Base-by-base conservation (phyloP, 2,797 vertebrate genomes). In the Pangasius macronema region DNA sequence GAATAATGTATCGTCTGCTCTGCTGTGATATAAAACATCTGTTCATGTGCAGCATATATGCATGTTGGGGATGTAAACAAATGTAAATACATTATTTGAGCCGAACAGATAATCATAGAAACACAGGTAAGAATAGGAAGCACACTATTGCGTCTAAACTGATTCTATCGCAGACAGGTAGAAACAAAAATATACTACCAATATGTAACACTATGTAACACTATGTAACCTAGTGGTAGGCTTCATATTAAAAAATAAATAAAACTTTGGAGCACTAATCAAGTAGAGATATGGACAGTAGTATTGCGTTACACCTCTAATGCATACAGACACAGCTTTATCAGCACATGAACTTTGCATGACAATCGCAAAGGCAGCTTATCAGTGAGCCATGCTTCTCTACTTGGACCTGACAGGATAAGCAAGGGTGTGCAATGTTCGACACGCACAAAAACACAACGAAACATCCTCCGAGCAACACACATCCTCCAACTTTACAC, bases 261-360 rank as follows among this genome's bases (percentile, higher is more conserved):
- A 70, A 67, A 27, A 61, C 55, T 59, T 13, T 39, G 33, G 20
- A 36, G 55, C 11, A 39, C 33, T 39, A 51, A 82, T 51, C n/a
- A 30, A 27, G 27, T 1, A 63, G 39, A 61, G 16, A 68, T 10
- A n/a, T 0, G 11, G 24, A 59, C 2, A 63, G 1, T n/a, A n/a
- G 49, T 42, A 59, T 14, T 82, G 77, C 11, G 27, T n/a, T 16
- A 73, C 22, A 65, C 7, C 7, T 63, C 20, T 57, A 46, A 67
- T 76, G 84, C 87, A 81, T 82, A 76, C 27, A 11, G 92, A 92
- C 83, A 91, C 63, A 81, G 87, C 92, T 92, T 95, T 93, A 95
- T 94, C 94, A 94, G 93, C 53, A 88, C 94, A 93, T 94, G 91
- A 94, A 93, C 93, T 94, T 94, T 94, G 94, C 94, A 94, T 95